A percentile compares a stretch with the other conserved stretches of the same genome.
phyloP scores from a whole-genome alignment of 2,888 invertebrate species.

The Digitonthophagus gazella region DNA sequence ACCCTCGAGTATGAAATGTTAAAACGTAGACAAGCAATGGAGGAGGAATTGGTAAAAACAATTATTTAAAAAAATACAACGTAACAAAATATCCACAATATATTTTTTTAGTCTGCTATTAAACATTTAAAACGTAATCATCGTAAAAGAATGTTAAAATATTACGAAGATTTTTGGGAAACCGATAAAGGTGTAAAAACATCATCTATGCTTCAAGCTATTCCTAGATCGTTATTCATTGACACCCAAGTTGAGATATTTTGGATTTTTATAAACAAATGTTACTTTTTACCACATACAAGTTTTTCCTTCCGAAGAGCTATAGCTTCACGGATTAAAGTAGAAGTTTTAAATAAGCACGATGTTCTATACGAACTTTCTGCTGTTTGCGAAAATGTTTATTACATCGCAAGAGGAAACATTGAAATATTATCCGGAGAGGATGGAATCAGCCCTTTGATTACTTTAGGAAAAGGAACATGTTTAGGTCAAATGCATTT shows the following conservation, averaged over 20 bases:
- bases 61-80: background rate
- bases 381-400: constrained; percentile 26
- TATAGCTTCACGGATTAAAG: constrained; percentile 16
- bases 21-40: constrained; percentile 17
- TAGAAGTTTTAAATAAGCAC: constrained; percentile 20
- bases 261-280: constrained; percentile 21
- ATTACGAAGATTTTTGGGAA: constrained; percentile 24
- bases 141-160: constrained; percentile 8
- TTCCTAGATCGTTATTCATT: constrained; percentile 20
- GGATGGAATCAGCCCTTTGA: constrained; percentile 35
- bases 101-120: background rate
- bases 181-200: constrained; percentile 19
- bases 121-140: constrained; percentile 1
- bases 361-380: constrained; percentile 22
- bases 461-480: constrained; percentile 35
- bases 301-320: constrained; percentile 22
- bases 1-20: constrained; percentile 18
- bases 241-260: constrained; percentile 21
- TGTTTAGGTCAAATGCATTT: constrained; percentile 33
- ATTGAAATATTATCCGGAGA: constrained; percentile 34
- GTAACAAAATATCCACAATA: background rate
- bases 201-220: constrained; percentile 7
- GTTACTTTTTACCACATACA: constrained; percentile 15
- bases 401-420: constrained; percentile 34
- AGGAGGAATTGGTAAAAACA: constrained; percentile 20